These are phyloP conservation scores for Muscina levida DNA, from an alignment of 2,888 invertebrate genomes.

Conservation along the genomic window DNA sequence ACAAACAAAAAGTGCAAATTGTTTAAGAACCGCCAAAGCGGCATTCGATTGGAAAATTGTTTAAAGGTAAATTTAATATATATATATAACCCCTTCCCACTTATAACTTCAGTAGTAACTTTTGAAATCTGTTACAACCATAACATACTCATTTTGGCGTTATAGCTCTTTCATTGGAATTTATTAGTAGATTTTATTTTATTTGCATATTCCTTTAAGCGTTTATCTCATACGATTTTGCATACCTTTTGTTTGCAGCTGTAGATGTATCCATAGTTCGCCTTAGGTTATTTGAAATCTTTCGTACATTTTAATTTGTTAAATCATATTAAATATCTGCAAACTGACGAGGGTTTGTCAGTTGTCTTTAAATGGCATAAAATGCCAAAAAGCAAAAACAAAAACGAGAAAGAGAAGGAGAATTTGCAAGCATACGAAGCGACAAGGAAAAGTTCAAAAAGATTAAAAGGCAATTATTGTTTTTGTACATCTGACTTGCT, in stretches of 20 bases:
- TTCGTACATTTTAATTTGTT: conserved; percentile 59
- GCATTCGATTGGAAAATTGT: conserved; percentile 21
- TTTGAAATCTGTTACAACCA: background rate
- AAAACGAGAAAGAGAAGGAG: background rate
- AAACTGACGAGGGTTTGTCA: conserved; percentile 59
- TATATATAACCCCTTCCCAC: background rate
- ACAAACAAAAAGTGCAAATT: conserved; percentile 23
- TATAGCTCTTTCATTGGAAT: too few relatives aligned
- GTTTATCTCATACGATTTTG: too few relatives aligned
- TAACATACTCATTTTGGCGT: too few relatives aligned
- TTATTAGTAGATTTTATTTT: too few relatives aligned
- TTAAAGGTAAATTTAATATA: conserved; percentile 2
- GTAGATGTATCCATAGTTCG: background rate
- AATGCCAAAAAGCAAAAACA: conserved; percentile 10
- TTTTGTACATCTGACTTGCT: background rate
- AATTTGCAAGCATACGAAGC: background rate
- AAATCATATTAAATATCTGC: conserved; percentile 48
- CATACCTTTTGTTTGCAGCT: too few relatives aligned
- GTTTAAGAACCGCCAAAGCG: conserved; percentile 13
- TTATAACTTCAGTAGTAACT: background rate
- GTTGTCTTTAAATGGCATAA: conserved; percentile 16
- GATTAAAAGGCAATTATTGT: conserved; percentile 33
- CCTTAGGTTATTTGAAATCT: conserved; percentile 50
- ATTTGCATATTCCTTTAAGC: too few relatives aligned
- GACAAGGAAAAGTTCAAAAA: background rate